Evolutionary conservation across 2,888 invertebrate species (phyloP), one percentile per base, ranked within the genome.

Genomic region (Cordilura impudica): DNA sequence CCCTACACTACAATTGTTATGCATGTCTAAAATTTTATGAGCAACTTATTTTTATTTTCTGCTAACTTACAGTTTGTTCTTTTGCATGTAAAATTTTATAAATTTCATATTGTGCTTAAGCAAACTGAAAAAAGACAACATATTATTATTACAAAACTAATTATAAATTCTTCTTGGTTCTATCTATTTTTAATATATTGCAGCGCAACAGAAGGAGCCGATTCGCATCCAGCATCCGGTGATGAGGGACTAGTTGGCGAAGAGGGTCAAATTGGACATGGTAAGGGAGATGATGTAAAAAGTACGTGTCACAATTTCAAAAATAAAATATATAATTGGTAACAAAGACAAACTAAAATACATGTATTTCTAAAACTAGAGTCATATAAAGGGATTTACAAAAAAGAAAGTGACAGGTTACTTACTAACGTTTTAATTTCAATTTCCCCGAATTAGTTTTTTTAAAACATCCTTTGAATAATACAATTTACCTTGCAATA

Each of bases 171-270:
- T 76, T 47, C 53, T 47, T 82, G 49, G 65, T 66, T 81, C 72
- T 58, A 23, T 49, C 43, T 73, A 35, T 75, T 63, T 60, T 39
- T 67, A 35, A 60, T 69, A 70, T 26, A n/a, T 82, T 83, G 85
- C 91, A 97, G 96, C 91, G 96, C 96, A 83, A 97, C 97, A 83
- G 96, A 96, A 82, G 96, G 96, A 78, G 97, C 97, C 16, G 97
- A 97, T 90, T 96, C 96, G 90, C 94, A 95, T 84, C 95, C 96
- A 78, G 95, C 92, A 56, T 95, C 95, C 73, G 93, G 94, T 63
- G 93, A 93, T 53, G 94, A 94, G 81, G 94, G 95, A 51, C 95
- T 95, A 83, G 94, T 94, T 76, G 88, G 87, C 65, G 95, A 95
- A 87, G 94, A 95, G 63, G 94, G 93, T 83, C 95, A 94, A 84